These are phyloP conservation scores for Callinectes sapidus DNA, from an alignment of 2,888 invertebrate genomes.

Conservation along the genomic window DNA sequence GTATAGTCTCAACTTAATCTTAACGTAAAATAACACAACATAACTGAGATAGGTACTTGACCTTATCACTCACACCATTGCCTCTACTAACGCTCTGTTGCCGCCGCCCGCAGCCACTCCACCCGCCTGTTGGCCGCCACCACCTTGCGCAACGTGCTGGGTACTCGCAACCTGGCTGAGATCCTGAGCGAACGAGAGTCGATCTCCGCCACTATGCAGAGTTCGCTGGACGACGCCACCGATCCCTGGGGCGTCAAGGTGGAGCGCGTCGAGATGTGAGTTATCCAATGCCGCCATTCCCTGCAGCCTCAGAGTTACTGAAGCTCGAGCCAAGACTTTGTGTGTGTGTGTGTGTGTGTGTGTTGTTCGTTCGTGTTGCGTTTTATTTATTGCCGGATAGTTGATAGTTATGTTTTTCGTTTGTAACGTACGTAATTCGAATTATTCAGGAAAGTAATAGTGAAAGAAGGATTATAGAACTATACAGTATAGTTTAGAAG, in stretches of 20 bases:
- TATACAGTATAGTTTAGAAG: background rate
- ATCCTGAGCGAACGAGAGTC: constrained; percentile 93
- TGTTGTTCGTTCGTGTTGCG: background rate
- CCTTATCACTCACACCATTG: background rate
- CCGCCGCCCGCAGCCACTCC: constrained; percentile 79
- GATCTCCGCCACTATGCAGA: constrained; percentile 93
- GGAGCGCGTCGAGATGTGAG: constrained; percentile 95
- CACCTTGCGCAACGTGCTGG: constrained; percentile 91
- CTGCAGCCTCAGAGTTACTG: background rate
- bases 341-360: background rate
- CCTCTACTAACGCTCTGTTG: background rate
- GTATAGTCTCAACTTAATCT: background rate
- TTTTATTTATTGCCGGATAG: background rate
- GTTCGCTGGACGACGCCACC: constrained; percentile 88
- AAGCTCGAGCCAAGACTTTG: constrained; percentile 7
- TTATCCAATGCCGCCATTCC: constrained; percentile 65
- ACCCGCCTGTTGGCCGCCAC: constrained; percentile 89
- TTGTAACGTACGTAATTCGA: background rate
- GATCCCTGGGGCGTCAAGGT: constrained; percentile 96
- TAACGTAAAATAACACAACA: background rate
- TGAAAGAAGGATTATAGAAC: background rate
- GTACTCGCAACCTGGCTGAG: constrained; percentile 93
- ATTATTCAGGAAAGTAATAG: background rate
- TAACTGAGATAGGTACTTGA: background rate
- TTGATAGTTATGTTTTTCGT: background rate